These are phyloP conservation scores for Meloidogyne chitwoodi DNA, from an alignment of 1,140 invertebrate species.

Conservation along the genomic window DNA sequence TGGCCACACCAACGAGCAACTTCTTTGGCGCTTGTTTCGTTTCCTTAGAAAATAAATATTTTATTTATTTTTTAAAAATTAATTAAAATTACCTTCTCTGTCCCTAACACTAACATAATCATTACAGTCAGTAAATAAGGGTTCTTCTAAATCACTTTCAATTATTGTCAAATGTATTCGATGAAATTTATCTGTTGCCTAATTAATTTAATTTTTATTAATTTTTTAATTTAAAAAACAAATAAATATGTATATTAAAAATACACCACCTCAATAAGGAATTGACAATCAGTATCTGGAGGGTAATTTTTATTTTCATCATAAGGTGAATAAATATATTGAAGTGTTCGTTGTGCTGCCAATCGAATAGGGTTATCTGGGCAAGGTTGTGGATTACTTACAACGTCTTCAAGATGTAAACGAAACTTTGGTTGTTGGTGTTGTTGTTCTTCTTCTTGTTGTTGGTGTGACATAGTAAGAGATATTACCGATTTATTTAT, in stretches of 20 bases:
- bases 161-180: slow-evolving; percentile 34
- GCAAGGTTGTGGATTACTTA: slow-evolving; percentile 7
- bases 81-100: slow-evolving; percentile 5
- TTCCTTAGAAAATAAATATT: slow-evolving; percentile 11
- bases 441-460: neutral
- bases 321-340: slow-evolving; percentile 45
- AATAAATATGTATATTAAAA: too few relatives aligned
- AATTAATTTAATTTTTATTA: neutral
- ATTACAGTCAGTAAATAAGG: slow-evolving; percentile 42
- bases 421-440: neutral
- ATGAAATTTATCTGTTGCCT: slow-evolving; percentile 22
- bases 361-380: slow-evolving; percentile 38
- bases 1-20: slow-evolving; percentile 38
- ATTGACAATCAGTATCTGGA: slow-evolving; percentile 40
- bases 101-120: slow-evolving; percentile 39
- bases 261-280: slow-evolving; percentile 27
- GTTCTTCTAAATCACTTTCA: slow-evolving; percentile 40
- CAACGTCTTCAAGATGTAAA: slow-evolving; percentile 5
- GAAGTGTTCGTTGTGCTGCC: slow-evolving; percentile 18
- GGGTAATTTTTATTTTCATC: slow-evolving; percentile 35
- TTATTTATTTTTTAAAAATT: neutral
- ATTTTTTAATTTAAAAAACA: neutral
- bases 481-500: neutral
- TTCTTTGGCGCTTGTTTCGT: slow-evolving; percentile 22
- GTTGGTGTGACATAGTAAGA: neutral